Conservation (phyloP, 92 coral and sea anemone genomes). For the Phenganax stokvisi region DNA sequence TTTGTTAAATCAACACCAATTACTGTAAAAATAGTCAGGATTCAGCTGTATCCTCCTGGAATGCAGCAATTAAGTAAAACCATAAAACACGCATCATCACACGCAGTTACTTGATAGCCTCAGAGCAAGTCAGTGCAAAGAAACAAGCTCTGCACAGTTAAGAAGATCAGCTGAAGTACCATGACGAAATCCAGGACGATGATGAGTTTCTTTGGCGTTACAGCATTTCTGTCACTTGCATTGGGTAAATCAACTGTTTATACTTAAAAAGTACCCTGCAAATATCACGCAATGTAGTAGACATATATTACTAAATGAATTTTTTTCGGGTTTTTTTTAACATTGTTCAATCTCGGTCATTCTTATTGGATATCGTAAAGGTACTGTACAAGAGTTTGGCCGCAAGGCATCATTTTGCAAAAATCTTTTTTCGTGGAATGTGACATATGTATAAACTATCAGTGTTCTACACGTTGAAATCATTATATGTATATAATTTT, state of each 20-base stretch:
- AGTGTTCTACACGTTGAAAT: no score
- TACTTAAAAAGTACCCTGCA: background rate
- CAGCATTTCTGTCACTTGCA: background rate
- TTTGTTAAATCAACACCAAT: constrained; percentile 21
- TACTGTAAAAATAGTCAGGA: background rate
- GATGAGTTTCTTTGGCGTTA: background rate
- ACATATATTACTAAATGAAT: no score
- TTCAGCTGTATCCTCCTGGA: no score
- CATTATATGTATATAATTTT: no score
- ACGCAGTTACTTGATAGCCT: background rate
- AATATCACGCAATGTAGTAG: background rate
- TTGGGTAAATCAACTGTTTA: constrained; percentile 15
- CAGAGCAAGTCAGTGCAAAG: background rate
- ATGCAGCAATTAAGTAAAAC: background rate
- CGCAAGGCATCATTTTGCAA: no score
- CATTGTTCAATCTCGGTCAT: no score
- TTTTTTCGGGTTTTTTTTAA: no score
- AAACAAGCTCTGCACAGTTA: background rate
- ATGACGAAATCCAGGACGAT: background rate
- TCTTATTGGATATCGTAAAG: no score
- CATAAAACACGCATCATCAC: background rate
- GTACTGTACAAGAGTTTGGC: no score
- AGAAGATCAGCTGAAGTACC: background rate
- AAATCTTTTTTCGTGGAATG: no score
- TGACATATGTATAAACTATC: no score